phyloP scores from a whole-genome alignment of 2,797 vertebrate species.

The Micromesistius poutassou region DNA sequence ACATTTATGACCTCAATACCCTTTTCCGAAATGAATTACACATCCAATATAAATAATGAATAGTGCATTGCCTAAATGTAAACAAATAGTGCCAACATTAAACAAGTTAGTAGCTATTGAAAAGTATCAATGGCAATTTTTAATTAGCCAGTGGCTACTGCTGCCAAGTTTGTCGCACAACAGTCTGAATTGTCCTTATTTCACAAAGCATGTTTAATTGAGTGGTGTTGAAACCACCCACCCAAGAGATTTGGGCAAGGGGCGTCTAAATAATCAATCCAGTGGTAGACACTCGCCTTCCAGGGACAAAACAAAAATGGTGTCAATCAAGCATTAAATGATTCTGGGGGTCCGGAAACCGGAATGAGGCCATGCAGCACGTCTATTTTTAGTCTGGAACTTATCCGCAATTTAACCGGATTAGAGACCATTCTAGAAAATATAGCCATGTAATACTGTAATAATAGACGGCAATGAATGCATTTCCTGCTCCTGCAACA shows the following conservation, averaged over 20 bases:
- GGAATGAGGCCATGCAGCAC: conserved; percentile 33
- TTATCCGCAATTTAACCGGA: not conserved
- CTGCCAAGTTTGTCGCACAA: not conserved
- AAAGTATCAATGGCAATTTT: not conserved
- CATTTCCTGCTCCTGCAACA: not conserved
- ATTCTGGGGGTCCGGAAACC: conserved; percentile 19
- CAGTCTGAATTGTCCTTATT: conserved; percentile 39
- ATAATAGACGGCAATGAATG: not conserved
- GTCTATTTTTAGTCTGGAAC: not conserved
- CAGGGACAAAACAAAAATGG: conserved; percentile 33
- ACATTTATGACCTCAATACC: too few species aligned
- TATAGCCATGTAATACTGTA: not conserved
- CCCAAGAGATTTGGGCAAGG: not conserved
- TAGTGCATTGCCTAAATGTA: not conserved
- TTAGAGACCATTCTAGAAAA: not conserved
- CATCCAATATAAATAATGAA: not conserved
- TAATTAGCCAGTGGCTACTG: not conserved
- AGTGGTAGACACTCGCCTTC: conserved; percentile 5
- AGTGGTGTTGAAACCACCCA: conserved; percentile 44
- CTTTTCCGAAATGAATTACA: not conserved
- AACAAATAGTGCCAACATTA: not conserved
- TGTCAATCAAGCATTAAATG: conserved; percentile 53
- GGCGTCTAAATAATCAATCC: conserved; percentile 4
- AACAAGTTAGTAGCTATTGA: not conserved
- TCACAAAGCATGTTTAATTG: conserved; percentile 56